Conservation (phyloP, 2,888 invertebrate genomes). For the Thereva nobilitata region DNA sequence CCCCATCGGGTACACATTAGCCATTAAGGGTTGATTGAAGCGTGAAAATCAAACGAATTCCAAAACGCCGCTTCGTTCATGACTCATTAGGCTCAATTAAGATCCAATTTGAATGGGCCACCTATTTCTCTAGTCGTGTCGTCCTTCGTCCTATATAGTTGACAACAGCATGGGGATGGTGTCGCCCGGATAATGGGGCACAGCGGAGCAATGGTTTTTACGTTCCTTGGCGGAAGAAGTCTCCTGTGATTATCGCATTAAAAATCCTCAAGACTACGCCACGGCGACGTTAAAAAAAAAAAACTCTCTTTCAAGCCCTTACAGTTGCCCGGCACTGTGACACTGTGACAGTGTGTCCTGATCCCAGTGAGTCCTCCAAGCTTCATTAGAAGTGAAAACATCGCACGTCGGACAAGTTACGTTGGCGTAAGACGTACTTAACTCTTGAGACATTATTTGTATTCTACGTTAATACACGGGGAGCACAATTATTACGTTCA, state of each 20-base stretch:
- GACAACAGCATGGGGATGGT: too few species aligned
- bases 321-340: too few species aligned
- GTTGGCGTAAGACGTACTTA: background rate
- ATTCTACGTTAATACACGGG: slow-evolving; percentile 24
- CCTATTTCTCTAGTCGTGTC: too few species aligned
- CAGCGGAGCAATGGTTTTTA: slow-evolving; percentile 11
- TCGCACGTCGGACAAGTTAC: too few species aligned
- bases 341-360: too few species aligned
- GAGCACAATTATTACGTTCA: slow-evolving; percentile 14
- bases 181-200: background rate
- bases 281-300: too few species aligned
- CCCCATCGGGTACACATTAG: slow-evolving; percentile 1
- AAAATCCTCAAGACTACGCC: background rate
- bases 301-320: too few species aligned
- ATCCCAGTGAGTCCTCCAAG: background rate
- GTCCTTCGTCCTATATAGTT: too few species aligned
- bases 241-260: slow-evolving; percentile 21
- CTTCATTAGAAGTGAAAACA: slow-evolving; percentile 7
- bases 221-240: slow-evolving; percentile 16
- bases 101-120: slow-evolving; percentile 11
- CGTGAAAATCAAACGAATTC: slow-evolving; percentile 32
- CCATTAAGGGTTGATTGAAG: slow-evolving; percentile 27
- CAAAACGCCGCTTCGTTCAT: slow-evolving; percentile 24
- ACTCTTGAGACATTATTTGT: slow-evolving; percentile 4
- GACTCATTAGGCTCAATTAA: slow-evolving; percentile 32